Evolutionary conservation across 2,113 vertebrate species (phyloP).

Genomic region (Plecotus auritus): DNA sequence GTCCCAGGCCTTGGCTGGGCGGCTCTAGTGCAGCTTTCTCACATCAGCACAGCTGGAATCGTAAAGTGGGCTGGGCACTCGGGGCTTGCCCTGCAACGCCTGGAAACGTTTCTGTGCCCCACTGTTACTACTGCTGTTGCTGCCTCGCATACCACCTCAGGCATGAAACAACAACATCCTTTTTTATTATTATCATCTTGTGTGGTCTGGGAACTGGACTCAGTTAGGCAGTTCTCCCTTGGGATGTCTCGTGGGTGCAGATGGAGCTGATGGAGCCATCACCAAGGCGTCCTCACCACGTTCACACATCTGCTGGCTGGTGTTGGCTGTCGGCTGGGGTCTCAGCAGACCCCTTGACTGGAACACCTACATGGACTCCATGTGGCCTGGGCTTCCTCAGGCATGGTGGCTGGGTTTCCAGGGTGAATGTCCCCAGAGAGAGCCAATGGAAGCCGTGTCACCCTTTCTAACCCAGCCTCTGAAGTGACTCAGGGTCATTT

Average conservation of each 20-base stretch:
- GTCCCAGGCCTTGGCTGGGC: not conserved
- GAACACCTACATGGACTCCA: not conserved
- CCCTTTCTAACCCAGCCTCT: not conserved
- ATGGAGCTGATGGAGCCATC: rapidly evolving
- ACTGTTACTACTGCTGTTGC: not conserved
- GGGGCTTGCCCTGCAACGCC: not conserved
- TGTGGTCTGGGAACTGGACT: not conserved
- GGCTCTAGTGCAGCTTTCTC: not conserved
- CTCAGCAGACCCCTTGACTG: not conserved
- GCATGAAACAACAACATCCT: not conserved
- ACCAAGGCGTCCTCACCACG: not conserved
- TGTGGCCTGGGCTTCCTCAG: not conserved
- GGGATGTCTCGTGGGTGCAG: not conserved
- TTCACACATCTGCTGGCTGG: not conserved
- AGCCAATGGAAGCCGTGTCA: not conserved
- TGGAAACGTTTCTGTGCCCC: too few species aligned
- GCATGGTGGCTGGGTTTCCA: not conserved
- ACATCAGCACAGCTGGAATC: too few species aligned
- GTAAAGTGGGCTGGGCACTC: rapidly evolving
- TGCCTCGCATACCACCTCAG: not conserved
- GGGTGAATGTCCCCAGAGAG: not conserved
- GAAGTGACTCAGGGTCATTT: not conserved
- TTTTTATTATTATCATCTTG: not conserved
- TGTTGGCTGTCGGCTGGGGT: not conserved
- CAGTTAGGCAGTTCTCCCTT: not conserved